Evolutionary conservation across 2,888 invertebrate genomes (phyloP).

Genomic region (Luffia ferchaultella): DNA sequence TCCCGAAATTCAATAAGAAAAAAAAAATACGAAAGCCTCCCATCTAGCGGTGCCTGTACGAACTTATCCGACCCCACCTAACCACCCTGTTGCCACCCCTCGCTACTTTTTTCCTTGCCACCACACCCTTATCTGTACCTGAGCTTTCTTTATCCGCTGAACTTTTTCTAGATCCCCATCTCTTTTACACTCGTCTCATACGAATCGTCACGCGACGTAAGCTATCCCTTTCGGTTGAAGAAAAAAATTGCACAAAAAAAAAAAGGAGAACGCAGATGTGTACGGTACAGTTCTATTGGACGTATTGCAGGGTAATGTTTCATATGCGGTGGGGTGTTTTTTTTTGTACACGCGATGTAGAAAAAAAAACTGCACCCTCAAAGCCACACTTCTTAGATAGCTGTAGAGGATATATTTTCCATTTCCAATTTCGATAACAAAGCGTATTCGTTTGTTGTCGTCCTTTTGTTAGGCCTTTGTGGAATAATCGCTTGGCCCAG

Average conservation of each 20-base stretch:
- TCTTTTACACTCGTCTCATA: slow-evolving; percentile 25
- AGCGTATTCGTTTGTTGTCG: slow-evolving; percentile 29
- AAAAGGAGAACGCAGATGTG: slow-evolving; percentile 51
- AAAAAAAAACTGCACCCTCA: slow-evolving; percentile 52
- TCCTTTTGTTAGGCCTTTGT: background rate
- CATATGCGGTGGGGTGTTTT: slow-evolving; percentile 49
- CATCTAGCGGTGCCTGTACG: slow-evolving; percentile 47
- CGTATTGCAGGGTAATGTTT: slow-evolving; percentile 56
- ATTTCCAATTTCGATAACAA: slow-evolving; percentile 64
- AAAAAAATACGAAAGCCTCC: slow-evolving; percentile 36
- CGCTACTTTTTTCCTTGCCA: slow-evolving; percentile 57
- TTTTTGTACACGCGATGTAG: slow-evolving; percentile 45
- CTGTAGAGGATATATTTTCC: slow-evolving; percentile 44
- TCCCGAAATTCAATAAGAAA: slow-evolving; percentile 62
- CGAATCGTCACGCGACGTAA: slow-evolving; percentile 12
- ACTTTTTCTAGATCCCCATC: slow-evolving; percentile 53
- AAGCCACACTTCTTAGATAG: slow-evolving; percentile 47
- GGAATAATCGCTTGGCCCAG: background rate
- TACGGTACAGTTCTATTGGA: slow-evolving; percentile 47
- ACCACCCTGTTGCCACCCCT: slow-evolving; percentile 30
- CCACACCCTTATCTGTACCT: slow-evolving; percentile 65
- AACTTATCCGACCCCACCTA: slow-evolving; percentile 38
- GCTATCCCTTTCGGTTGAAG: slow-evolving; percentile 37
- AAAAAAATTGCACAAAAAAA: slow-evolving; percentile 63
- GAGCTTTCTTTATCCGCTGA: slow-evolving; percentile 63